Evolutionary conservation across 2,797 vertebrate species (phyloP), one percentile per base, ranked within the genome.

Genomic region (Gambelia wislizenii): DNA sequence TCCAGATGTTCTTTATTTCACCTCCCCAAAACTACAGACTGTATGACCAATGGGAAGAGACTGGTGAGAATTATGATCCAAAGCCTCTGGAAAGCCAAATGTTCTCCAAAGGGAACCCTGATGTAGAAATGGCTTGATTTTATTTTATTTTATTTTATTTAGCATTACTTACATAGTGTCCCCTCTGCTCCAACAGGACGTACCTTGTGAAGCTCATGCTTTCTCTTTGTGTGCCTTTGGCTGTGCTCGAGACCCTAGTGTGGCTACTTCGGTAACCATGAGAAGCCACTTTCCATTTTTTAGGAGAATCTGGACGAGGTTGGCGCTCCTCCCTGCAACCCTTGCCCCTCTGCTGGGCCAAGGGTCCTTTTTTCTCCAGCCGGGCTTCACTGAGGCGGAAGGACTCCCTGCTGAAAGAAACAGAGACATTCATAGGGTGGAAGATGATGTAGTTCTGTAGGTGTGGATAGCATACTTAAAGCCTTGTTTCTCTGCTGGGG

Each of bases 321-420:
- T 69, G 56, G 13, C 2, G 47, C 61, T 86, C 56, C 49, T 86
- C 79, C 47, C 27, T 82, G 39, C 22, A 25, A 30, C 1, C 39
- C 39, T 83, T 82, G 22, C 86, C 82, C 42, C 56, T 33, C 47
- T 90, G 82, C 78, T 89, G 64, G 44, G 79, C 84, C 77, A 76
- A 77, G 39, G 88, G 56, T 7, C 87, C 91, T 79, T 27, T 89
- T 22, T 87, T 33, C 42, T 92, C 84, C 49, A 89, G 72, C 0
- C 72, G 77, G 36, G 56, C 75, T 86, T 94, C 87, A 61, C 77
- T 85, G 70, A 93, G 67, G 36, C 75, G 84, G 83, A 93, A 95
- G 27, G 89, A 86, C 67, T 95, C 93, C 76, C 83, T 92, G 72
- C 94, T 95, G 36, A 88, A 88, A 49, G 30, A 72, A 80, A 75